Percentiles rank a stretch among this genome's conserved stretches.
Conservation (phyloP, 2,113 vertebrate species). For the Erpornis zantholeuca region DNA sequence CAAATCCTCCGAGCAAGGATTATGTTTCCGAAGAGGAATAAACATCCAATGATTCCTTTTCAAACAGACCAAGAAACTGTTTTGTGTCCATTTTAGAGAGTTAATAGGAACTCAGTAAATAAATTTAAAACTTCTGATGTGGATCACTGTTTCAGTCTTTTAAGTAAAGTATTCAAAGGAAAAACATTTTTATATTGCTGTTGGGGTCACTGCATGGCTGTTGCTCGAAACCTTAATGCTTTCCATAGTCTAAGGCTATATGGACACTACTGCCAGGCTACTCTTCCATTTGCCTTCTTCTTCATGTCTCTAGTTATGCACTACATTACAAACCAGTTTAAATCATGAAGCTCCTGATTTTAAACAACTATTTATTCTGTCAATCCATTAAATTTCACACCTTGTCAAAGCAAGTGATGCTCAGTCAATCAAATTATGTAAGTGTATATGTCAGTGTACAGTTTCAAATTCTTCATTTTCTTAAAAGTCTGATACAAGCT, state of each 20-base stretch:
- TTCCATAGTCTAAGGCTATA: constrained; percentile 10
- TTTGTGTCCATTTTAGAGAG: neutral
- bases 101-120: constrained; percentile 18
- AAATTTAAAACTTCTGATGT: constrained; percentile 47
- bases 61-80: constrained; percentile 20
- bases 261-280: constrained; percentile 6
- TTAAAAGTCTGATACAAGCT: neutral
- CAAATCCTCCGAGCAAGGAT: neutral
- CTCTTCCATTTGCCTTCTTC: neutral
- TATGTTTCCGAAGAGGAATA: constrained; percentile 4
- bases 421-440: neutral
- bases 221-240: neutral
- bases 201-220: neutral
- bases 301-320: neutral
- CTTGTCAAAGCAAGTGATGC: constrained; percentile 1
- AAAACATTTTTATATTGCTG: neutral
- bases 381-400: neutral
- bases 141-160: neutral
- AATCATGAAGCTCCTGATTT: neutral
- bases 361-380: neutral
- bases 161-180: constrained; percentile 14
- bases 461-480: neutral
- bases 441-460: neutral
- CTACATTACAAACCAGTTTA: neutral
- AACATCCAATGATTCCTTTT: neutral